These are phyloP conservation scores for Pantelozetes paolii DNA, from an alignment of 2,888 invertebrate species.

Conservation along the genomic window DNA sequence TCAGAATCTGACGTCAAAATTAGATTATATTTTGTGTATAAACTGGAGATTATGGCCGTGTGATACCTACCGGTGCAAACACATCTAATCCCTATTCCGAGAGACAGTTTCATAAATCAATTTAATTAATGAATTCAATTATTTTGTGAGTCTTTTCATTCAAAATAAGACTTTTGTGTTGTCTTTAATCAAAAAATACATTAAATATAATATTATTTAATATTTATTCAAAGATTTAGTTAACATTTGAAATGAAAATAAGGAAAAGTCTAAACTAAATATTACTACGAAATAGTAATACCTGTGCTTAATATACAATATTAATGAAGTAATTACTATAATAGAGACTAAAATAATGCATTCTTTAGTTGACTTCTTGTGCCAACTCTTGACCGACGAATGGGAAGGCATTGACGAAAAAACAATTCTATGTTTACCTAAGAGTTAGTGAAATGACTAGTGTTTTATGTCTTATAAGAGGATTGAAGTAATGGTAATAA, in stretches of 20 bases:
- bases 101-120: background rate
- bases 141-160: too few relatives aligned
- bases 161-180: too few relatives aligned
- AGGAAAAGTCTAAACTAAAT: too few relatives aligned
- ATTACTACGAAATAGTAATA: too few relatives aligned
- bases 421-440: too few relatives aligned
- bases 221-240: too few relatives aligned
- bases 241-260: too few relatives aligned
- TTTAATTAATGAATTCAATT: background rate
- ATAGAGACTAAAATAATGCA: too few relatives aligned
- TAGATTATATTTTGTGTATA: background rate
- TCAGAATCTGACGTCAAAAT: constrained; percentile 20
- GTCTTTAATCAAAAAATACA: too few relatives aligned
- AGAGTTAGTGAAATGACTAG: background rate
- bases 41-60: background rate
- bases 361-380: background rate
- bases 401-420: background rate
- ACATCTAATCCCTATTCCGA: background rate
- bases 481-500: background rate
- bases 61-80: background rate
- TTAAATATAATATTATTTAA: too few relatives aligned
- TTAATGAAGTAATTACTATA: too few relatives aligned
- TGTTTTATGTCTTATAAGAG: background rate
- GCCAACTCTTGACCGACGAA: background rate
- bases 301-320: too few relatives aligned